Evolutionary conservation across 1,140 invertebrate species (phyloP).

Genomic region (Physella acuta): DNA sequence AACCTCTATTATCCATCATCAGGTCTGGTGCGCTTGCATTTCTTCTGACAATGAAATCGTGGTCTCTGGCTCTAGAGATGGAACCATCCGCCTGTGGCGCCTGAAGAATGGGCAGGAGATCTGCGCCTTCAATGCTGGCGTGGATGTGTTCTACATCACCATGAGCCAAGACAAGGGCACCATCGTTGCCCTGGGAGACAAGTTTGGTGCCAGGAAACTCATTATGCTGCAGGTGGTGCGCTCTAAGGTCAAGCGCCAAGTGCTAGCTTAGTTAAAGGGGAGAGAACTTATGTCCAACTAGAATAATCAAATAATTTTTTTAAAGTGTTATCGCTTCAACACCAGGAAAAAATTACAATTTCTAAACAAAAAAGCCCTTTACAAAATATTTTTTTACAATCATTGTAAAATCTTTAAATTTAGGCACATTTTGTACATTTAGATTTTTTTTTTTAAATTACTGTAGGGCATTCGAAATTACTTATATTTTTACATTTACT

Average conservation of each 20-base stretch:
- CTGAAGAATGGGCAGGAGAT: conserved; percentile 52
- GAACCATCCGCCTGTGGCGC: conserved; percentile 59
- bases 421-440: no score
- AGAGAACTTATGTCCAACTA: no score
- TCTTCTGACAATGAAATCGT: conserved; percentile 57
- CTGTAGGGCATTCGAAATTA: no score
- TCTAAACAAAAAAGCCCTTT: no score
- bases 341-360: no score
- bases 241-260: conserved; percentile 47
- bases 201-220: conserved; percentile 56
- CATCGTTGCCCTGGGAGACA: conserved; percentile 60
- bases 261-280: conserved; percentile 36
- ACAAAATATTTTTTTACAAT: no score
- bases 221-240: conserved; percentile 60
- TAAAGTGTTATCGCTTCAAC: no score
- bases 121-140: conserved; percentile 53
- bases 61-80: conserved; percentile 58
- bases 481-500: no score
- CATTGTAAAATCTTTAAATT: no score
- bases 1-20: neutral
- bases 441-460: no score
- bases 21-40: conserved; percentile 58
- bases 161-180: conserved; percentile 57
- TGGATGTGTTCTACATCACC: conserved; percentile 58
- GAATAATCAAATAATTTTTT: no score